Base-by-base conservation (phyloP, 2,797 vertebrate genomes). In the Centropyge bicolor region DNA sequence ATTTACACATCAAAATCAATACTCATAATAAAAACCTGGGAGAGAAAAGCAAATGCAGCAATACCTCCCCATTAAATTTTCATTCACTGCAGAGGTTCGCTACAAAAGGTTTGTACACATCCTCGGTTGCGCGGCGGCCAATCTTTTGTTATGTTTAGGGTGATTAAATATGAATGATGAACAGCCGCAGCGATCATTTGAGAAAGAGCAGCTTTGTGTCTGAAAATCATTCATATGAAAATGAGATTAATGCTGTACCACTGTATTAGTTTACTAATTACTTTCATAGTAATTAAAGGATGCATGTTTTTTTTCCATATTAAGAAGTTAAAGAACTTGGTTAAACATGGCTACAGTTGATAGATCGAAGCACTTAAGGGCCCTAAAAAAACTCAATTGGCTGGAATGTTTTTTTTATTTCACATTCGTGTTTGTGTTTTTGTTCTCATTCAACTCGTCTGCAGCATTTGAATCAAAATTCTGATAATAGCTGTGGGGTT, bases 1-100 rank as follows among this genome's bases (percentile, higher is more conserved):
- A 69, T 88, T 65, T 72, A 78, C 51, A 66, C 46, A 20, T 83
- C 51, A 49, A 71, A 81, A 89, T 91, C 83, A 74, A 85, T 88
- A 65, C 17, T 60, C 51, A 36, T 76, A 81, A 85, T 87, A 70
- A 84, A 81, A 75, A 78, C n/a, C 45, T 45, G 35, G 70, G 27
- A 66, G 57, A 80, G 66, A 20, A 68, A 20, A 74, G 62, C 65
- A 71, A 35, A 62, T 77, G 69, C 70, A 40, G 73, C 78, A 72
- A 45, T 27, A 52, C 24, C 59, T 56, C 1, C 43, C 36, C 51
- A 80, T 87, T 80, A 81, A 76, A 76, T 62, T 79, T 81, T 74
- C 24, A 83, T 78, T 70, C 10, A 13, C 70, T 43, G 57, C 72
- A 75, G 67, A 55, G 35, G 63, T 52, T 71, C 16, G 0, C 22